phyloP scores from a whole-genome alignment of 2,797 vertebrate genomes.

The Catharus ustulatus region DNA sequence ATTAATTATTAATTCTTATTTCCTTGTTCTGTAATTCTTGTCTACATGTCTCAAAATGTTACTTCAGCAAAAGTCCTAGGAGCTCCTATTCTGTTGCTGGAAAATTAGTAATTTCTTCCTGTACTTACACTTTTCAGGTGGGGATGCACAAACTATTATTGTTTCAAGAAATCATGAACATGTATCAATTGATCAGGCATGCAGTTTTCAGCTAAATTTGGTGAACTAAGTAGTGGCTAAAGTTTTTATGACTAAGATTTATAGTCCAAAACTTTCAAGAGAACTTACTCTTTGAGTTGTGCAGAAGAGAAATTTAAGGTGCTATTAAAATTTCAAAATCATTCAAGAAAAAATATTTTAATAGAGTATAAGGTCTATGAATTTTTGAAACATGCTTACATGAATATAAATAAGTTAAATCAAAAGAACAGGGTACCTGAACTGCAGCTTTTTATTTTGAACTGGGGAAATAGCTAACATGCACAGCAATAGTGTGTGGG shows the following conservation, averaged over 20 bases:
- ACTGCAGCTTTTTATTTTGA: not conserved
- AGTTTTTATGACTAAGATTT: not conserved
- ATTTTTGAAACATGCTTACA: not conserved
- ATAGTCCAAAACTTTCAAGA: not conserved
- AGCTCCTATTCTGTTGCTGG: not conserved
- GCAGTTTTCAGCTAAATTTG: not conserved
- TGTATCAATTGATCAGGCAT: not conserved
- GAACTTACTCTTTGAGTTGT: not conserved
- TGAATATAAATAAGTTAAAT: not conserved
- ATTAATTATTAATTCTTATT: not conserved
- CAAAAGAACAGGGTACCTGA: not conserved
- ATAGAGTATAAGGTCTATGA: not conserved
- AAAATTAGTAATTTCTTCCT: not conserved
- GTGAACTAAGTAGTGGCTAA: not conserved
- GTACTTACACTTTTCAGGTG: not conserved
- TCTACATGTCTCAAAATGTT: not conserved
- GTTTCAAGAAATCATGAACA: not conserved
- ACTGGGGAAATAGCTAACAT: not conserved
- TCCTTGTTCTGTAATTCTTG: not conserved
- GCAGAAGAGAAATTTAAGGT: not conserved
- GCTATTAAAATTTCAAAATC: not conserved
- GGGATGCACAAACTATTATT: not conserved
- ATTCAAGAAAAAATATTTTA: not conserved
- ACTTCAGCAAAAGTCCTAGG: not conserved
- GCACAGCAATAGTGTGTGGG: not conserved